Evolutionary conservation across 2,797 vertebrate genomes (phyloP).

Genomic region (Prunella strophiata): DNA sequence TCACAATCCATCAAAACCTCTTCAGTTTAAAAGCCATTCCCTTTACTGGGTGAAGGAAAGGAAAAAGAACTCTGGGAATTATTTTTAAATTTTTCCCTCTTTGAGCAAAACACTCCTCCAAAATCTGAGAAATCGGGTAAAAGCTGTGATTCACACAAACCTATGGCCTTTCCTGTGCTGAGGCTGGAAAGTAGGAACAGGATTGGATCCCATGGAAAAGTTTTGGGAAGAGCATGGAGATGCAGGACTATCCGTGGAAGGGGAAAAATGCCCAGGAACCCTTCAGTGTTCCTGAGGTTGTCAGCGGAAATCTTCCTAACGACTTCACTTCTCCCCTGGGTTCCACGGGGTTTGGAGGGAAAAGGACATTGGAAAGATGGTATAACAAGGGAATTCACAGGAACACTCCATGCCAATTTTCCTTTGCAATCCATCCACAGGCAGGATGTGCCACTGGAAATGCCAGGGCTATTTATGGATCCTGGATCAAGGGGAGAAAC

Average conservation of each 20-base stretch:
- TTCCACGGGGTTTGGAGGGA: background rate
- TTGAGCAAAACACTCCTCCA: background rate
- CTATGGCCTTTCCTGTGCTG: background rate
- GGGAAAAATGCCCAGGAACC: background rate
- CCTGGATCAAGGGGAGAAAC: background rate
- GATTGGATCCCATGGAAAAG: background rate
- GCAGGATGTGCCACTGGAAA: slow-evolving; percentile 23
- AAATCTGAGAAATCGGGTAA: background rate
- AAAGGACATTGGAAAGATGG: slow-evolving; percentile 17
- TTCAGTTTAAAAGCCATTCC: background rate
- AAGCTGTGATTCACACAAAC: fast-evolving
- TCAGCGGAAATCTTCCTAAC: slow-evolving; percentile 33
- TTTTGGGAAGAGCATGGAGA: background rate
- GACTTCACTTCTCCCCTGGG: background rate
- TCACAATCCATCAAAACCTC: background rate
- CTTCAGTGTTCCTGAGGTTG: background rate
- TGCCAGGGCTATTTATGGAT: slow-evolving; percentile 65
- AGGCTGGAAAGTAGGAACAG: background rate
- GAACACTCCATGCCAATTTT: slow-evolving; percentile 20
- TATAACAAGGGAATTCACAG: slow-evolving; percentile 15
- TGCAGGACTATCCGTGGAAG: background rate
- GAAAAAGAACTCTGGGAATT: background rate
- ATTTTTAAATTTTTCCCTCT: background rate
- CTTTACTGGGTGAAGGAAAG: background rate
- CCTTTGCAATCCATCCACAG: slow-evolving; percentile 50